Conservation (phyloP, 2,888 invertebrate species). For the Pammene fasciana region DNA sequence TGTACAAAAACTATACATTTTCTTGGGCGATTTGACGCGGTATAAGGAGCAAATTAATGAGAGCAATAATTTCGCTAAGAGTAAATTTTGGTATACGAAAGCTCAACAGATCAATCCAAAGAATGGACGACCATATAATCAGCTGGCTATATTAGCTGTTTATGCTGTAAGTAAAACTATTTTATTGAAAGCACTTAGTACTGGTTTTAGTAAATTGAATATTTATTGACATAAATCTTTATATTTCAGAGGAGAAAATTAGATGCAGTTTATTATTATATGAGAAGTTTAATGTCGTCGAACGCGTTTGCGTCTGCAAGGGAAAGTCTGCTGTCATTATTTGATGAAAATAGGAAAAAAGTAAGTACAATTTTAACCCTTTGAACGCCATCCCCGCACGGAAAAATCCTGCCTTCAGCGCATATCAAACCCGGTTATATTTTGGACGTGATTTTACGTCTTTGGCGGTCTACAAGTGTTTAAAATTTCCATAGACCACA, state of each 20-base stretch:
- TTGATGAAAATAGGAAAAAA: slow-evolving; percentile 97
- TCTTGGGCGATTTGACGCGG: slow-evolving; percentile 95
- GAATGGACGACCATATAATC: slow-evolving; percentile 97
- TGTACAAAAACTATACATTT: slow-evolving; percentile 93
- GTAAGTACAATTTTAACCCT: slow-evolving; percentile 65
- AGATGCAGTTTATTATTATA: slow-evolving; percentile 98
- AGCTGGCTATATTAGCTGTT: slow-evolving; percentile 94
- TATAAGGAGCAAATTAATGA: slow-evolving; percentile 94
- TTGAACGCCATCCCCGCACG: too few relatives aligned
- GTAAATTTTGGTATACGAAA: slow-evolving; percentile 93
- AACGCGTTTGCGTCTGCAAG: slow-evolving; percentile 96
- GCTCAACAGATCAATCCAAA: slow-evolving; percentile 97
- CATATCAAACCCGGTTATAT: too few relatives aligned
- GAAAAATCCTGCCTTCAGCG: too few relatives aligned
- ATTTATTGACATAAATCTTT: slow-evolving; percentile 33
- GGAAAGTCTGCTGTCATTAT: slow-evolving; percentile 93
- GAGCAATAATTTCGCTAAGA: slow-evolving; percentile 89
- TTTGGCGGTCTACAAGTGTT: too few relatives aligned
- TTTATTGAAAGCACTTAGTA: too few relatives aligned
- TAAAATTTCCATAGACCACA: too few relatives aligned
- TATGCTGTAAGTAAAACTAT: slow-evolving; percentile 88
- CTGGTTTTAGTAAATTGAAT: too few relatives aligned
- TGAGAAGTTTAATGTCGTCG: slow-evolving; percentile 96
- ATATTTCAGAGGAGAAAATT: slow-evolving; percentile 92
- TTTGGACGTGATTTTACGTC: too few relatives aligned